Conservation (phyloP, 1,140 invertebrate genomes). For the Batillaria attramentaria region DNA sequence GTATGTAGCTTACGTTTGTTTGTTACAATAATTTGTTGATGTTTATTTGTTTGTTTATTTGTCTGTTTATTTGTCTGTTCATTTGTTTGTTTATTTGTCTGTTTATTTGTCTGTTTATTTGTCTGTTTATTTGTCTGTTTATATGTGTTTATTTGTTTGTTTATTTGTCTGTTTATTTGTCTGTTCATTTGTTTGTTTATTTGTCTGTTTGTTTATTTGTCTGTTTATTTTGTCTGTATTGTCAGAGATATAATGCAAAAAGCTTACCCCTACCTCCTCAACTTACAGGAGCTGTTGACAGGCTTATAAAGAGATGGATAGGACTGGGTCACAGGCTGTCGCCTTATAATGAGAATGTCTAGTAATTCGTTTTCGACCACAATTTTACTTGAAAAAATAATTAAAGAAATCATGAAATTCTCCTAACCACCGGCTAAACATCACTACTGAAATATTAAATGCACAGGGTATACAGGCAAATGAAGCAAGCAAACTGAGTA, state of each 20-base stretch:
- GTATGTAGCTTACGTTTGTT: background rate
- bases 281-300: too few relatives aligned
- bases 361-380: too few relatives aligned
- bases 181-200: background rate
- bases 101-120: background rate
- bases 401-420: too few relatives aligned
- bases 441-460: too few relatives aligned
- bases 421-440: too few relatives aligned
- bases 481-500: too few relatives aligned
- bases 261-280: too few relatives aligned
- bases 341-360: background rate
- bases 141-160: background rate
- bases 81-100: background rate
- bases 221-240: background rate
- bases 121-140: too few relatives aligned
- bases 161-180: slow-evolving; percentile 4
- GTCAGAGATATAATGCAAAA: background rate
- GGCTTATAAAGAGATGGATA: too few relatives aligned
- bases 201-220: background rate
- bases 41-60: background rate
- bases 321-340: background rate
- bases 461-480: too few relatives aligned
- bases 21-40: background rate
- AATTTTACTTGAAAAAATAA: too few relatives aligned
- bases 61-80: background rate